Percentiles rank a stretch among this genome's conserved stretches.
Evolutionary conservation across 2,113 vertebrate species (phyloP).

Genomic region (Brachyhypopomus occidentalis): DNA sequence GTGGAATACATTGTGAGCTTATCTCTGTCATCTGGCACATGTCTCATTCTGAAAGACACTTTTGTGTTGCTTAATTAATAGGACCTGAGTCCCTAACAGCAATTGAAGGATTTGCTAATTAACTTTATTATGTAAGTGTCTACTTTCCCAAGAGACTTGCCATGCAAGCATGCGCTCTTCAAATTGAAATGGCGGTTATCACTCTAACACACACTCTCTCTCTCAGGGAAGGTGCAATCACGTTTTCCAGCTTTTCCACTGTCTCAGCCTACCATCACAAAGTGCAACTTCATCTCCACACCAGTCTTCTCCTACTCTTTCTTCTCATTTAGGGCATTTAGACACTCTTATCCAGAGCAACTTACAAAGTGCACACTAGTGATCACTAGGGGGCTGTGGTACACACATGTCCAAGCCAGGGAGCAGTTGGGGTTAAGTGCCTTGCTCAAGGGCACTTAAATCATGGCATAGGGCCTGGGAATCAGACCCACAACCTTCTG

Average conservation of each 20-base stretch:
- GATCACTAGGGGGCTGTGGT: no score
- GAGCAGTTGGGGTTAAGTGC: background rate
- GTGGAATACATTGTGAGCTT: conserved; percentile 51
- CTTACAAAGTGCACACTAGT: no score
- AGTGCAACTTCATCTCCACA: background rate
- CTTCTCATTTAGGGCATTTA: no score
- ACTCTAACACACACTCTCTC: conserved; percentile 53
- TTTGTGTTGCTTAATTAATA: conserved; percentile 75
- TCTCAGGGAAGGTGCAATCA: background rate
- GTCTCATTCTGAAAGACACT: conserved; percentile 64
- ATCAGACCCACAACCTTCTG: no score
- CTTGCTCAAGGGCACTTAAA: no score
- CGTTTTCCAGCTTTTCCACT: conserved; percentile 19
- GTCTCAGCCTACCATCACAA: conserved; percentile 4
- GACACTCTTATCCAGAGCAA: no score
- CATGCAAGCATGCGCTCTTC: conserved; percentile 51
- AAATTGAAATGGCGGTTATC: conserved; percentile 66
- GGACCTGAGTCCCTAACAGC: conserved; percentile 72
- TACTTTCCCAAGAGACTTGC: conserved; percentile 54
- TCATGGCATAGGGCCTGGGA: no score
- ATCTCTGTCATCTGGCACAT: conserved; percentile 63
- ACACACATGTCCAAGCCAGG: no score
- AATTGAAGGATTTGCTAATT: conserved; percentile 75
- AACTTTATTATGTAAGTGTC: conserved; percentile 71
- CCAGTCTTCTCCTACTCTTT: no score